Percentiles rank a stretch among this genome's conserved stretches.
These are phyloP conservation scores for Oreochromis spilurus DNA, from an alignment of 2,113 vertebrate species.

Conservation along the genomic window DNA sequence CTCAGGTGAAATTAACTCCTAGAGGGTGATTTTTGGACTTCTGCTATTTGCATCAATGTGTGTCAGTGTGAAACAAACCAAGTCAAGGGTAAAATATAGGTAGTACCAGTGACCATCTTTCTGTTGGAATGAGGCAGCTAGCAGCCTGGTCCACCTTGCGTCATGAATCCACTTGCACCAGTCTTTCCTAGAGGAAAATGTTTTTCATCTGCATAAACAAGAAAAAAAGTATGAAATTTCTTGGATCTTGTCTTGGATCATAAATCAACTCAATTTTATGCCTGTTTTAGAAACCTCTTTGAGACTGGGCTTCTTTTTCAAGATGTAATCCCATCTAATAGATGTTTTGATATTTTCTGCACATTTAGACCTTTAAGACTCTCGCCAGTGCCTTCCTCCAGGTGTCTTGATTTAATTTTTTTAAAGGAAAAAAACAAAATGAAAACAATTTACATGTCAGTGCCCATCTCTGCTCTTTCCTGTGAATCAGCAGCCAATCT, in stretches of 20 bases:
- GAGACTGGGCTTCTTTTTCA: not conserved
- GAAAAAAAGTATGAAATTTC: not conserved
- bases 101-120: not conserved
- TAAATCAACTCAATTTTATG: not conserved
- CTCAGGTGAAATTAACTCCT: not conserved
- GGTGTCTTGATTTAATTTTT: not conserved
- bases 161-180: not conserved
- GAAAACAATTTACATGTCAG: not conserved
- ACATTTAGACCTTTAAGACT: not conserved
- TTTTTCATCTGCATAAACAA: not conserved
- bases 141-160: not conserved
- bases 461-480: not conserved
- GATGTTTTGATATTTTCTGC: not conserved
- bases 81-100: not conserved
- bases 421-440: not conserved
- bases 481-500: not conserved
- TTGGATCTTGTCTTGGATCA: not conserved
- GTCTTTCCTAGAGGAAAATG: not conserved
- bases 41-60: not conserved
- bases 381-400: not conserved
- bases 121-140: not conserved
- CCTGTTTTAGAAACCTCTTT: not conserved
- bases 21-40: not conserved
- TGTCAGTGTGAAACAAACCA: not conserved
- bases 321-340: not conserved